These are phyloP conservation scores for Diabrotica virgifera DNA, from an alignment of 1,140 invertebrate genomes.

Conservation along the genomic window DNA sequence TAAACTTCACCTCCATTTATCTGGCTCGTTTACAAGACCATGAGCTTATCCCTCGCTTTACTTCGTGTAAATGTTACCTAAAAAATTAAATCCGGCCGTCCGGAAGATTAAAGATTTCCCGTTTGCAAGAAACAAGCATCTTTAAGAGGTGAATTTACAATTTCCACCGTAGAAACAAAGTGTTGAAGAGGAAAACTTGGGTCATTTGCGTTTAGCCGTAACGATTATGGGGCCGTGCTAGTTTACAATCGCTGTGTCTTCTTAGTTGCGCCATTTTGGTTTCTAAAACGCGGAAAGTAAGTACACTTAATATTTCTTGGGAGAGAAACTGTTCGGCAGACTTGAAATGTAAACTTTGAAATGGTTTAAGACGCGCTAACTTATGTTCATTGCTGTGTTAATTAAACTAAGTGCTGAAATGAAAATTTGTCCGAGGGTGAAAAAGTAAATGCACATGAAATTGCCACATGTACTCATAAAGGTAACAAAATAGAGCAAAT, in stretches of 20 bases:
- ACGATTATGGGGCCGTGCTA: neutral
- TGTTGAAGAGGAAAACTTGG: neutral
- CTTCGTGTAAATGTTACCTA: too few relatives aligned
- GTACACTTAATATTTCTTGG: neutral
- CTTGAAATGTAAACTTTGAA: neutral
- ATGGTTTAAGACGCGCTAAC: neutral
- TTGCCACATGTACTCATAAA: too few relatives aligned
- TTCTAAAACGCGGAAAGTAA: neutral
- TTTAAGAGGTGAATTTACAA: neutral
- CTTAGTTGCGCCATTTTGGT: neutral
- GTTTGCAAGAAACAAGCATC: neutral
- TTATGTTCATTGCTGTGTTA: too few relatives aligned
- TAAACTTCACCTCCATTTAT: too few relatives aligned
- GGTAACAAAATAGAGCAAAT: too few relatives aligned
- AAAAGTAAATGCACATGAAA: too few relatives aligned
- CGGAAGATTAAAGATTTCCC: too few relatives aligned
- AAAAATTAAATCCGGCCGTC: too few relatives aligned
- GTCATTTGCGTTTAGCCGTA: constrained; percentile 1
- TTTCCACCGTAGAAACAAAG: neutral
- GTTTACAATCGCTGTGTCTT: neutral
- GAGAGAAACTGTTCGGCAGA: neutral
- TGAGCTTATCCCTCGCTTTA: too few relatives aligned
- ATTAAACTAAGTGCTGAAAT: too few relatives aligned
- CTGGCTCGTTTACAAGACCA: too few relatives aligned
- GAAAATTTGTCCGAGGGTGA: too few relatives aligned